Conservation (phyloP, 2,113 vertebrate genomes). For the Pycnonotus jocosus region DNA sequence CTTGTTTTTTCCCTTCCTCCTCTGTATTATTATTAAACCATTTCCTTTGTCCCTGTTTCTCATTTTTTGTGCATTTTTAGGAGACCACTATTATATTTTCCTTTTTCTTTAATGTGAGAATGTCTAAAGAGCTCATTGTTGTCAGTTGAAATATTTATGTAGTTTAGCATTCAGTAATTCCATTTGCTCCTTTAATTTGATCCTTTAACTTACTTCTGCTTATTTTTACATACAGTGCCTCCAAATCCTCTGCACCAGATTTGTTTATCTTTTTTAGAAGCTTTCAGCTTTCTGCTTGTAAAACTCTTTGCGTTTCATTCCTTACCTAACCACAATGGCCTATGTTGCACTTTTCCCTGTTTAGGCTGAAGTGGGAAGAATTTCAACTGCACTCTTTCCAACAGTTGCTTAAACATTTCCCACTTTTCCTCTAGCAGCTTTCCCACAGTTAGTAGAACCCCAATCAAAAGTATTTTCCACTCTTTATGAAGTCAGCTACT, state of each 20-base stretch:
- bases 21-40: not conserved
- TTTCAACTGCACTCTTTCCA: constrained; percentile 57
- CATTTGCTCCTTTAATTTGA: constrained; percentile 58
- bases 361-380: constrained; percentile 64
- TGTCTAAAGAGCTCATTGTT: constrained; percentile 51
- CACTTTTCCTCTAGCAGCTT: constrained; percentile 34
- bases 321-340: constrained; percentile 61
- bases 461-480: constrained; percentile 3
- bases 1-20: not conserved
- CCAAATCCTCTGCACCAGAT: constrained; percentile 27
- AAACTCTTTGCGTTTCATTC: constrained; percentile 67
- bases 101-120: constrained; percentile 29
- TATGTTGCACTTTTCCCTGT: constrained; percentile 55
- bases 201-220: constrained; percentile 62
- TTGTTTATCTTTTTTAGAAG: constrained; percentile 62
- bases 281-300: constrained; percentile 64
- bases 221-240: constrained; percentile 64
- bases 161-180: constrained; percentile 61
- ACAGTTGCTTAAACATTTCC: constrained; percentile 58
- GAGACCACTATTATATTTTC: constrained; percentile 51
- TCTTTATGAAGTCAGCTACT: constrained; percentile 19
- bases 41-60: constrained; percentile 41
- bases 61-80: constrained; percentile 53
- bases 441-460: constrained; percentile 37
- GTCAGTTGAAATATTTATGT: constrained; percentile 59